Evolutionary conservation across 2,888 invertebrate species (phyloP), one percentile per base, ranked within the genome.

Genomic region (Ceraclea dissimilis): DNA sequence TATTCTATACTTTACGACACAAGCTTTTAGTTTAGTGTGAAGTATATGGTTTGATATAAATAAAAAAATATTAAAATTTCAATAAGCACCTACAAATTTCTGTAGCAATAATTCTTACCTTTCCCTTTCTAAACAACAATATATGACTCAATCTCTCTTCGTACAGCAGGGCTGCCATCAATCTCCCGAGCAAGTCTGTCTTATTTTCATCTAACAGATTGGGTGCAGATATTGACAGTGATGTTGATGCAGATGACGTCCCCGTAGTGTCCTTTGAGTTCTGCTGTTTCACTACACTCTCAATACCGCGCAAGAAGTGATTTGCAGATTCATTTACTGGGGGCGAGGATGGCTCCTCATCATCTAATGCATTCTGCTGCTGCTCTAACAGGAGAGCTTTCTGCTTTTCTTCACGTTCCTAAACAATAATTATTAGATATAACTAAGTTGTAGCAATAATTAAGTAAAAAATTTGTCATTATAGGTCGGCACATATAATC

Each of bases 61-160:
- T n/a, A n/a, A n/a, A n/a, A n/a, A n/a, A n/a, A n/a, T n/a, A n/a
- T n/a, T n/a, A n/a, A n/a, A n/a, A n/a, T n/a, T n/a, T n/a, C n/a
- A n/a, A n/a, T n/a, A n/a, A n/a, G n/a, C n/a, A n/a, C n/a, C n/a
- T n/a, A n/a, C n/a, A n/a, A n/a, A n/a, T n/a, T n/a, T n/a, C n/a
- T n/a, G n/a, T n/a, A n/a, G n/a, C n/a, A 26, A 26, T 26, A 10
- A 26, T 17, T 17, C 50, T 22, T 6, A 90, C 90, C 80, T 88
- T 85, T 65, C 92, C 93, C 68, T 93, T 93, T 63, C 90, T 80
- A 48, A 92, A 87, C 63, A 81, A 82, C 67, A 92, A 73, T 75
- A 90, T 84, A 65, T 84, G 83, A 21, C 81, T 72, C 57, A 91
- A 73, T 64, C 89, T 81, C 52, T 90, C 90, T 2, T 84, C 81